A percentile compares a stretch with the other conserved stretches of the same genome.
Conservation (phyloP, 2,113 vertebrate genomes). For the Crotalus horridus region DNA sequence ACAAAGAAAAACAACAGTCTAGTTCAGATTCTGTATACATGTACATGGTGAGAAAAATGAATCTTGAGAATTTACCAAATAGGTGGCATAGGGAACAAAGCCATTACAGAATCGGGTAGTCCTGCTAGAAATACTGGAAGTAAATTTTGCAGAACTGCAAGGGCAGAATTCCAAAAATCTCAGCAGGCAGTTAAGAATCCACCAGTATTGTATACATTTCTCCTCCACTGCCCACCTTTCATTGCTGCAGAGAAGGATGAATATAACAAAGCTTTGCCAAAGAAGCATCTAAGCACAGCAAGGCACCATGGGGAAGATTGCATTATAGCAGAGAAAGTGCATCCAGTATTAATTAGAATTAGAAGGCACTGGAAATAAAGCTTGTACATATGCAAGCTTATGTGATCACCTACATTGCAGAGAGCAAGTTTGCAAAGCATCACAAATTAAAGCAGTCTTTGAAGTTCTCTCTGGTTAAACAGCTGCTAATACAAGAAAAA, state of each 20-base stretch:
- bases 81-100: too few species aligned
- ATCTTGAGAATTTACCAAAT: too few species aligned
- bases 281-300: background rate
- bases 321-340: background rate
- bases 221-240: fast-evolving
- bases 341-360: background rate
- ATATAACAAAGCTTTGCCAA: background rate
- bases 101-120: too few species aligned
- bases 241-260: fast-evolving
- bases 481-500: background rate
- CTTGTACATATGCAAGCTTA: background rate
- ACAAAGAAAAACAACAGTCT: too few species aligned
- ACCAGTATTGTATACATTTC: background rate
- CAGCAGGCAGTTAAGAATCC: slow-evolving; percentile 59
- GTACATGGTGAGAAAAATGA: too few species aligned
- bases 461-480: background rate
- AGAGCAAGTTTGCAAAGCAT: background rate
- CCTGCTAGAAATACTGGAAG: background rate
- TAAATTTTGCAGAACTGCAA: slow-evolving; percentile 48
- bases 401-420: slow-evolving; percentile 2
- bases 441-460: background rate
- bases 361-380: background rate
- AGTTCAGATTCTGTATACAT: too few species aligned
- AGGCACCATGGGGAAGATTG: background rate
- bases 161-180: slow-evolving; percentile 45